Evolutionary conservation across 2,113 vertebrate species (phyloP), one percentile per base, ranked within the genome.

Genomic region (Ondatra zibethicus): DNA sequence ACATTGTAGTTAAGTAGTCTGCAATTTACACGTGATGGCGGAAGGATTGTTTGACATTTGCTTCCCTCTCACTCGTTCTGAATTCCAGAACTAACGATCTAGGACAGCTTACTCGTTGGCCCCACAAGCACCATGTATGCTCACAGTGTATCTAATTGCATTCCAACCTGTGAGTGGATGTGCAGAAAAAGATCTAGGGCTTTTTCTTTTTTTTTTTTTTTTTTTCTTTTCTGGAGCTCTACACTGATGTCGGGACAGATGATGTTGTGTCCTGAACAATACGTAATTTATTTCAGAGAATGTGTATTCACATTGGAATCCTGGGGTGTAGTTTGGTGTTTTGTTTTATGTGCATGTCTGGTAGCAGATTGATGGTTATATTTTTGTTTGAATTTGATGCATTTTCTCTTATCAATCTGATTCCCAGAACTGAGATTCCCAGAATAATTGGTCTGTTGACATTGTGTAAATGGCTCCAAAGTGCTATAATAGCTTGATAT

Each of bases 21-120:
- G 89, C 85, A 88, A 97, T 98, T 98, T 97, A 96, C 88, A 61
- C 96, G 95, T 94, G 96, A 23, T 96, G 97, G 95, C 97, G 93
- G 93, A 55, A 76, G 89, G 63, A 95, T 94, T 66, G 91, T 82
- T 97, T 98, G 96, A 93, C 96, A 97, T 98, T 98, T 98, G 89
- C 63, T 97, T 63, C 55, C 92, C 73, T 97, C 70, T 68, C 55
- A 42, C 36, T 96, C 95, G 42, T 93, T 98, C 95, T 91, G 61
- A 85, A 55, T 95, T 93, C 88, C 91, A 88, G 58, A 29, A 29
- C 27, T 91, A 80, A 39, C 36, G 89, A 89, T 87, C 42, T 7
- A 82, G 68, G 82, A 47, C 45, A 88, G 5, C 23, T 77, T 1
- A 65, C 5, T 7, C 31, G 78, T 65, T 45, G 45, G 21, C 39